Percentiles rank a stretch among this genome's conserved stretches.
phyloP scores from a whole-genome alignment of 2,888 invertebrate genomes.

The Celastrina argiolus region DNA sequence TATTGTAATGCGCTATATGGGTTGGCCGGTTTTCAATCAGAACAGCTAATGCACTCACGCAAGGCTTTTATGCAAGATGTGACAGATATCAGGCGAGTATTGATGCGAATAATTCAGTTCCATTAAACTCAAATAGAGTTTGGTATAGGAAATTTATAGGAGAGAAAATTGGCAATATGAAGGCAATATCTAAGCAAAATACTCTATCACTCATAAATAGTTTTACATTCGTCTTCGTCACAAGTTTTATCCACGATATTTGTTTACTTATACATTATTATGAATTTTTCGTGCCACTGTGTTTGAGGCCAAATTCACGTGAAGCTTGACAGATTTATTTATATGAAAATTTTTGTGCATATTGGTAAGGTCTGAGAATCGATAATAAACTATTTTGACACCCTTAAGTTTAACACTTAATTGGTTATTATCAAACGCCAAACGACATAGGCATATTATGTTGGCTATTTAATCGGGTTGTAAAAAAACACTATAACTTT shows the following conservation, averaged over 20 bases:
- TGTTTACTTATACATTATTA: too few relatives aligned
- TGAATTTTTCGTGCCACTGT: too few relatives aligned
- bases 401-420: too few relatives aligned
- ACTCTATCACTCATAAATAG: not conserved
- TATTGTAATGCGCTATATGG: slow-evolving; percentile 11
- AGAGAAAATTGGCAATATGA: not conserved
- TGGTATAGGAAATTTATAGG: slow-evolving; percentile 2
- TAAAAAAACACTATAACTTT: too few relatives aligned
- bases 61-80: slow-evolving; percentile 9
- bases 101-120: not conserved
- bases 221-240: not conserved
- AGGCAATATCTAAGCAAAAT: not conserved
- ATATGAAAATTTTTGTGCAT: too few relatives aligned
- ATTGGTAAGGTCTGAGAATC: too few relatives aligned
- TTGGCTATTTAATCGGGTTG: too few relatives aligned
- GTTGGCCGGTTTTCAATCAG: slow-evolving; percentile 14
- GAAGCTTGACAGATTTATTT: too few relatives aligned
- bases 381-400: too few relatives aligned
- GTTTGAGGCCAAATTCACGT: too few relatives aligned
- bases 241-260: not conserved
- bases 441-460: too few relatives aligned
- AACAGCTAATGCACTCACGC: slow-evolving; percentile 3
- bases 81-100: slow-evolving; percentile 8
- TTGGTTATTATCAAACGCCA: too few relatives aligned
- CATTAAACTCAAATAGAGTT: not conserved